Conservation (phyloP, 2,113 vertebrate species). For the Clarias gariepinus region DNA sequence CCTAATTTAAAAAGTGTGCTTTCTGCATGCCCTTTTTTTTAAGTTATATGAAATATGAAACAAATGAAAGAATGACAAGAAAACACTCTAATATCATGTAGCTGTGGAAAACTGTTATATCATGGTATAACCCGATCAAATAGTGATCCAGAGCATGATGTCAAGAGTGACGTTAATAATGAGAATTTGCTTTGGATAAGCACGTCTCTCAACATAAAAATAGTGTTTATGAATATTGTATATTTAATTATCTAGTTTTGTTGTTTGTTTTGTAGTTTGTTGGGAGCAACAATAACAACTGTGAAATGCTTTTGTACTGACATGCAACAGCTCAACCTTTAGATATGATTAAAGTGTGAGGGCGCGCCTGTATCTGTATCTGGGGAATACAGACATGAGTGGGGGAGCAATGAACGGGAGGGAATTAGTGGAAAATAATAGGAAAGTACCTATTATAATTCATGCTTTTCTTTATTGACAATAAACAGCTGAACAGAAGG, state of each 20-base stretch:
- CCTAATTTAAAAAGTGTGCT: neutral
- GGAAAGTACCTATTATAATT: too few relatives aligned
- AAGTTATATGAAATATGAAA: neutral
- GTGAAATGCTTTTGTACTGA: neutral
- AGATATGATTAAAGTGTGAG: neutral
- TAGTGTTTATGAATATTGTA: neutral
- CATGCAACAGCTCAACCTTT: neutral
- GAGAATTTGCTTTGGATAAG: neutral
- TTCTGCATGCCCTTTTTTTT: neutral
- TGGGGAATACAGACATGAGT: too few relatives aligned
- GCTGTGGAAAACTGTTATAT: neutral
- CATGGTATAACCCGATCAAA: neutral
- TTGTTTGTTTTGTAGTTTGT: neutral
- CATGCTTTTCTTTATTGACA: too few relatives aligned
- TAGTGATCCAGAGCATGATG: neutral
- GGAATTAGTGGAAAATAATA: too few relatives aligned
- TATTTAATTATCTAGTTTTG: neutral
- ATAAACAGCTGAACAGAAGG: too few relatives aligned
- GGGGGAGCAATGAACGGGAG: too few relatives aligned
- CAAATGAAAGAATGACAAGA: neutral
- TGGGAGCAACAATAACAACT: neutral
- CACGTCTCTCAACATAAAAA: neutral
- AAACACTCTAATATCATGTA: neutral
- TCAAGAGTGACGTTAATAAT: neutral
- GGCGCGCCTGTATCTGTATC: too few relatives aligned